Conservation (phyloP, 2,113 vertebrate species). For the Scytalopus superciliaris region DNA sequence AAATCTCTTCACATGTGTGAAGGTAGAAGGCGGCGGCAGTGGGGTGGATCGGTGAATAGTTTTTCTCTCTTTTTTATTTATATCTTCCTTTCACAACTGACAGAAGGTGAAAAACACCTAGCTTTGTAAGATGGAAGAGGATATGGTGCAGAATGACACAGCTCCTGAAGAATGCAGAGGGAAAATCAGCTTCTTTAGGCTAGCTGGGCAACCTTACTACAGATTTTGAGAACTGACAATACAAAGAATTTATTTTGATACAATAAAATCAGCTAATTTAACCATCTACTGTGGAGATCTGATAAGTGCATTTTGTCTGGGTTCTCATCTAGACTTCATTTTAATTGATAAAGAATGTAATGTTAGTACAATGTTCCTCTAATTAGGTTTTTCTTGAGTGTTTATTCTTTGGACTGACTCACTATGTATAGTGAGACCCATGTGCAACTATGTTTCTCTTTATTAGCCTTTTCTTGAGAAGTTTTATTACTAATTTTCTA, state of each 20-base stretch:
- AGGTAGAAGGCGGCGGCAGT: background rate
- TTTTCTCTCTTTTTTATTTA: background rate
- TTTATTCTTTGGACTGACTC: background rate
- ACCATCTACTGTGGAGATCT: background rate
- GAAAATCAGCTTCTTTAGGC: background rate
- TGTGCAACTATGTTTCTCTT: background rate
- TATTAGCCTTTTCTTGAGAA: background rate
- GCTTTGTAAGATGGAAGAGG: background rate
- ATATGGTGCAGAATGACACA: background rate
- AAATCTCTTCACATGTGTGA: background rate
- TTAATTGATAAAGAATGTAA: background rate
- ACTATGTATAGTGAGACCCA: background rate
- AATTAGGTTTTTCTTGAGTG: background rate
- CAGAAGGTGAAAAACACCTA: background rate
- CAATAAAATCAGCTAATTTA: background rate
- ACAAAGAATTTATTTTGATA: background rate
- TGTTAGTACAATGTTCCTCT: background rate
- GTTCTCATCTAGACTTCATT: background rate
- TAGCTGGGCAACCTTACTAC: background rate
- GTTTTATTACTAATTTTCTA: background rate
- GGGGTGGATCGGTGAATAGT: background rate
- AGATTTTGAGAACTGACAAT: background rate
- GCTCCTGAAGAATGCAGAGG: background rate
- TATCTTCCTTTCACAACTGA: background rate
- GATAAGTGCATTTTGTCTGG: background rate